Percentiles rank a stretch among this genome's conserved stretches.
Conservation (phyloP, 2,888 invertebrate species). For the Ditula angustiorana region DNA sequence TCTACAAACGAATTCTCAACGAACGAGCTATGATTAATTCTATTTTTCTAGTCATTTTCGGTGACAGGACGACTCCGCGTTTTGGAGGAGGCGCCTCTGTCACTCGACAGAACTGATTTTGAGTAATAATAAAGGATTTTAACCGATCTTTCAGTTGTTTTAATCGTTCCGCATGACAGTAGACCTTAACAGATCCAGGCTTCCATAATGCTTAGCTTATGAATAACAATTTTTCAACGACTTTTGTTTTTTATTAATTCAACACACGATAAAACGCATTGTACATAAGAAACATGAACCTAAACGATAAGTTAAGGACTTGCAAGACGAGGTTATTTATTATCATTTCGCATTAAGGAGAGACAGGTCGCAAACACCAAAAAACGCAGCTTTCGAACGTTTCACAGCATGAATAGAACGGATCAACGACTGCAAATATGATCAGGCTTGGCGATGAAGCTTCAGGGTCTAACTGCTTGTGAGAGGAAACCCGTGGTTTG, state of each 20-base stretch:
- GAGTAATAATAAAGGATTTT: constrained; percentile 81
- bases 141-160: constrained; percentile 77
- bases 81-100: constrained; percentile 75
- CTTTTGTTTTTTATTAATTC: constrained; percentile 16
- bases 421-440: constrained; percentile 58
- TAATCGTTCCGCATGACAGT: constrained; percentile 74
- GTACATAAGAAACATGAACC: constrained; percentile 28
- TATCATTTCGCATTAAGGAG: constrained; percentile 28
- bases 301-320: constrained; percentile 20
- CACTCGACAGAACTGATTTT: constrained; percentile 83
- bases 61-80: constrained; percentile 71
- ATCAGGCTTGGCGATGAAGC: constrained; percentile 66
- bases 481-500: constrained; percentile 52
- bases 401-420: constrained; percentile 73
- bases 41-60: constrained; percentile 70
- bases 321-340: constrained; percentile 6
- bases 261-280: constrained; percentile 36
- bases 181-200: constrained; percentile 68
- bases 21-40: constrained; percentile 62
- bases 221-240: constrained; percentile 25
- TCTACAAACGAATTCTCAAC: constrained; percentile 62
- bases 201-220: constrained; percentile 77
- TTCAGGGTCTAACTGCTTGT: constrained; percentile 68
- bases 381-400: constrained; percentile 59
- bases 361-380: constrained; percentile 45